phyloP scores from a whole-genome alignment of 2,888 invertebrate genomes.

The Craniophora ligustri region DNA sequence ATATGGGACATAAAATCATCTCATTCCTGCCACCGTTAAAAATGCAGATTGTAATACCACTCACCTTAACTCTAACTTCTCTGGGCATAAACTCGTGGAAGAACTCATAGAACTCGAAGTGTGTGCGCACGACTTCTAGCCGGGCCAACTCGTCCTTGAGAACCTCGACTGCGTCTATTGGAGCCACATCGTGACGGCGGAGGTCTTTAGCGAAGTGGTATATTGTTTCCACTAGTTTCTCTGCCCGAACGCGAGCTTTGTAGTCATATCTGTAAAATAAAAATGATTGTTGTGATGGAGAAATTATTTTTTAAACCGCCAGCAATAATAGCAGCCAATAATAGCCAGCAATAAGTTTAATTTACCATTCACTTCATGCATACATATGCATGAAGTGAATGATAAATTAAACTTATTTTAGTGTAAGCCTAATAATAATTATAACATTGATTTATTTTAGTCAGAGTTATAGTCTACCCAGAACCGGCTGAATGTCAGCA shows the following conservation, averaged over 20 bases:
- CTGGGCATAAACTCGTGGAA: constrained; percentile 78
- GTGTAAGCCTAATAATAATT: too few relatives aligned
- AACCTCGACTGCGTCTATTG: constrained; percentile 57
- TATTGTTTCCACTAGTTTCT: constrained; percentile 72
- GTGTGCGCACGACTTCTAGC: constrained; percentile 71
- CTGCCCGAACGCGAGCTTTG: constrained; percentile 78
- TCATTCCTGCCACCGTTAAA: too few relatives aligned
- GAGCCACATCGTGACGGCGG: constrained; percentile 59
- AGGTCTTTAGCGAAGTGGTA: constrained; percentile 69
- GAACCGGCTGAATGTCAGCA: too few relatives aligned
- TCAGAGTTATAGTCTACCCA: too few relatives aligned
- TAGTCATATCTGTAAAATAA: constrained; percentile 74
- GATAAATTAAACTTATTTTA: too few relatives aligned
- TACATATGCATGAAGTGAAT: too few relatives aligned
- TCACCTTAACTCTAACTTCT: constrained; percentile 78
- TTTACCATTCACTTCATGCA: too few relatives aligned
- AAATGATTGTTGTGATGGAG: background rate
- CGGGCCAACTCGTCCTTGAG: constrained; percentile 78
- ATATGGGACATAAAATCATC: too few relatives aligned
- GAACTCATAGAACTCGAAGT: constrained; percentile 81
- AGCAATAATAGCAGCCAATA: too few relatives aligned
- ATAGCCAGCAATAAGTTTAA: too few relatives aligned
- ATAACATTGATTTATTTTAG: too few relatives aligned
- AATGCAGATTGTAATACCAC: constrained; percentile 7
- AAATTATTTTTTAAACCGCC: too few relatives aligned